Conservation (phyloP, 1,140 invertebrate genomes). For the Galleria mellonella region DNA sequence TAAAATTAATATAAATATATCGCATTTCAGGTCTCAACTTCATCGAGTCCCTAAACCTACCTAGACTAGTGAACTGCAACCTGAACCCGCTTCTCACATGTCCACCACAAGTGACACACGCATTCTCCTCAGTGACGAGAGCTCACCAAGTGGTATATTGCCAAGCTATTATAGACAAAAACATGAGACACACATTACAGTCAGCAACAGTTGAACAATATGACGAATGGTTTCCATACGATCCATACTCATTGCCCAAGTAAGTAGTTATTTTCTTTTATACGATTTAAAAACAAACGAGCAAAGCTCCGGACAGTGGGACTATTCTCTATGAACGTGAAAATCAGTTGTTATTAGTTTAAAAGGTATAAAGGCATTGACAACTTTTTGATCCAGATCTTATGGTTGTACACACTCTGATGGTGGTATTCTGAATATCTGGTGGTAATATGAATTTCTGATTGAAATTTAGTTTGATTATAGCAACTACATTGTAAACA, state of each 20-base stretch:
- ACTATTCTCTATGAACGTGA: too few species aligned
- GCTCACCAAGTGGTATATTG: constrained; percentile 95
- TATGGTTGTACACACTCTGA: too few species aligned
- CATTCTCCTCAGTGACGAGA: constrained; percentile 89
- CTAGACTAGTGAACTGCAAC: constrained; percentile 86
- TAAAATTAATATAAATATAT: too few species aligned
- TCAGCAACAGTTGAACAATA: constrained; percentile 20
- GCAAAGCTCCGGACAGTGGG: too few species aligned
- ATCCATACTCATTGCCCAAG: constrained; percentile 63
- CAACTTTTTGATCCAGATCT: too few species aligned
- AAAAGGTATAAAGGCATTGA: too few species aligned
- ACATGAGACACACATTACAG: constrained; percentile 79
- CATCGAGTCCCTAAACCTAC: constrained; percentile 86
- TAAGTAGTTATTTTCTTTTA: constrained; percentile 22
- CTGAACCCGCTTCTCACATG: constrained; percentile 92
- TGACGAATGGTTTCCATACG: constrained; percentile 71
- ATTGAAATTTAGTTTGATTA: too few species aligned
- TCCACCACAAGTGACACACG: constrained; percentile 83
- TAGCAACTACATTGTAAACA: too few species aligned
- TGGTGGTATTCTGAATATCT: too few species aligned
- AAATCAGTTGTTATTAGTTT: too few species aligned
- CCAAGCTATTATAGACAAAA: constrained; percentile 91
- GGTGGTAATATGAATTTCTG: too few species aligned
- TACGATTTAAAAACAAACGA: too few species aligned
- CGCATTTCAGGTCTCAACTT: constrained; percentile 82